Evolutionary conservation across 2,113 vertebrate genomes (phyloP).

Genomic region (Corvus moneduloides): DNA sequence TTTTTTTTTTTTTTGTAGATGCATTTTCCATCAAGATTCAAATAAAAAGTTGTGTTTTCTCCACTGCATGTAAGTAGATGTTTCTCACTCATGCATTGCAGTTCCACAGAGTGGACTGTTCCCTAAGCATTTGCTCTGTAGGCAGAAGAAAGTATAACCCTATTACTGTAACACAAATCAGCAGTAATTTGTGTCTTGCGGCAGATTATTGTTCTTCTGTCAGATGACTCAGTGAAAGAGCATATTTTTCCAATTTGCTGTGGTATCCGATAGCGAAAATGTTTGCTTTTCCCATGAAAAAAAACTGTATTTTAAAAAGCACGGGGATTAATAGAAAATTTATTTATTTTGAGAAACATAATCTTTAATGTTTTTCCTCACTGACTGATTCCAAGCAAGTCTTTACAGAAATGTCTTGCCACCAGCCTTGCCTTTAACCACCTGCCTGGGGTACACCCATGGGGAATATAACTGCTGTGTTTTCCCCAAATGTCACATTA

Average conservation of each 20-base stretch:
- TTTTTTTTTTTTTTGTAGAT: background rate
- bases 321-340: background rate
- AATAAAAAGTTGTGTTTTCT: background rate
- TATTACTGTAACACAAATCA: background rate
- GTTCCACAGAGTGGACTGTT: background rate
- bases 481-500: background rate
- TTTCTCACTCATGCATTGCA: background rate
- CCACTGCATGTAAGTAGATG: background rate
- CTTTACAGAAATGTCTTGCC: background rate
- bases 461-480: background rate
- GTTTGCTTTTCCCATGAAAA: background rate
- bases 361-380: background rate
- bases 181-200: constrained; percentile 18
- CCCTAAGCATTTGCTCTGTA: background rate
- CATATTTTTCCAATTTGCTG: background rate
- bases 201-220: constrained; percentile 21
- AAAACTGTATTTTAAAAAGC: background rate
- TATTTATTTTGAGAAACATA: background rate
- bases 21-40: background rate
- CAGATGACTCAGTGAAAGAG: constrained; percentile 13
- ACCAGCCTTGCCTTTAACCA: background rate
- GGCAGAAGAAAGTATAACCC: background rate
- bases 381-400: background rate
- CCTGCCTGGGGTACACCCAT: background rate
- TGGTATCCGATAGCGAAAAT: background rate